Evolutionary conservation across 1,140 invertebrate species (phyloP), one percentile per base, ranked within the genome.

Genomic region (Pseudomyrmex concolor): DNA sequence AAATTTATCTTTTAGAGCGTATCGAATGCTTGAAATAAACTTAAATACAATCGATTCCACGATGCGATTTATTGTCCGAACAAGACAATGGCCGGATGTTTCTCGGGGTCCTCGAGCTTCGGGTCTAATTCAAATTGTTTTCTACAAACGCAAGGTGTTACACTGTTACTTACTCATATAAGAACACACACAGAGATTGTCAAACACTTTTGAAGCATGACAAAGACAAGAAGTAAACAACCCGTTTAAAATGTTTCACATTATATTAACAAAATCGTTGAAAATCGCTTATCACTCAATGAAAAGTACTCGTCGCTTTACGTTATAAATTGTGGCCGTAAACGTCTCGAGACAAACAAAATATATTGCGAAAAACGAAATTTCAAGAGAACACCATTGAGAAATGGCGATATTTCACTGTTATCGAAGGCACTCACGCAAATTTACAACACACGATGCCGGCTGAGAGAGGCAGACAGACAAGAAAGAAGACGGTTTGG

Each of bases 401-500:
- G 34, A 34, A 34, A 67, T 71, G 45, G 5, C 34, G 5, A 34
- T 59, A 34, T 59, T 10, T 50, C 19, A 48, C 34, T 51, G n/a
- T 59, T 48, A 80, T 17, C 51, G 22, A 25, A 70, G 57, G 54
- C 2, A 8, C 9, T 17, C 19, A 19, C 7, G 15, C 9, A 17
- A 15, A 74, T 25, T 74, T 63, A 55, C 70, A 82, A 51, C 66
- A 10, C 12, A 59, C n/a, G 15, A 74, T 22, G 48, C 50, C 54
- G 63, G 25, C 4, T 43, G 63, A 70, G 63, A 84, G 64, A 84
- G 62, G 82, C 66, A 80, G 73, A 76, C 72, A 77, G 73, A 82
- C 78, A 81, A 80, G 83, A 84, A 82, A 66, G 34, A 82, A 63
- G 73, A 78, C 80, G 84, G 84, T 90, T 72, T 63, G 84, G 17